Percentiles rank a stretch among this genome's conserved stretches.
phyloP scores from a whole-genome alignment of 2,888 invertebrate species.

The Resseliella maxima region DNA sequence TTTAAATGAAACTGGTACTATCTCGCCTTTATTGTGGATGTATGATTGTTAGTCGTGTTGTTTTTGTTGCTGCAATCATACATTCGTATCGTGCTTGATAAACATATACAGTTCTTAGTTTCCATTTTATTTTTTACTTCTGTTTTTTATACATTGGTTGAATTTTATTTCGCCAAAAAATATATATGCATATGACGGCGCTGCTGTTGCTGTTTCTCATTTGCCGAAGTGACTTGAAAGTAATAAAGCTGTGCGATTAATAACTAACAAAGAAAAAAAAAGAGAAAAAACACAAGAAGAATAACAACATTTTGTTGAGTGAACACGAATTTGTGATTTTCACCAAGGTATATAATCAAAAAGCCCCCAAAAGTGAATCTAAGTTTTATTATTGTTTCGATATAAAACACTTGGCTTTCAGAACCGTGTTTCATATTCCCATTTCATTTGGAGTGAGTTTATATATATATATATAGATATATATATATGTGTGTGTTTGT shows the following conservation, averaged over 20 bases:
- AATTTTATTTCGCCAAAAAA: background rate
- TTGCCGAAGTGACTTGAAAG: slow-evolving; percentile 11
- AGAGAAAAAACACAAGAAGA: background rate
- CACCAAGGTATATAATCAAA: background rate
- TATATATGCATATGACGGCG: slow-evolving; percentile 13
- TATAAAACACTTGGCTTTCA: background rate
- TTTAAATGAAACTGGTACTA: slow-evolving; percentile 49
- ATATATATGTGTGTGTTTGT: background rate
- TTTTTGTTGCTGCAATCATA: slow-evolving; percentile 53
- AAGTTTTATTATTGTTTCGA: background rate
- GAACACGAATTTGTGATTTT: background rate
- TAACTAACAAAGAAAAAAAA: background rate
- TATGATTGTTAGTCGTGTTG: slow-evolving; percentile 41
- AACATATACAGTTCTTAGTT: slow-evolving; percentile 30
- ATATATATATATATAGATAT: too few relatives aligned
- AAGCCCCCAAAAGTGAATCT: background rate
- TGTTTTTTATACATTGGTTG: background rate
- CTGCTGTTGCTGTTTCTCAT: background rate
- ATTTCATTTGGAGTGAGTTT: too few relatives aligned
- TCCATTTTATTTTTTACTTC: background rate
- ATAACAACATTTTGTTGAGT: background rate
- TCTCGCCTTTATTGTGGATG: background rate
- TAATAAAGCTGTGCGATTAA: background rate
- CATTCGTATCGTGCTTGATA: slow-evolving; percentile 49
- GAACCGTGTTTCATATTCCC: background rate